Base-by-base conservation (phyloP, 2,888 invertebrate genomes). In the Hypomecis atomaria region DNA sequence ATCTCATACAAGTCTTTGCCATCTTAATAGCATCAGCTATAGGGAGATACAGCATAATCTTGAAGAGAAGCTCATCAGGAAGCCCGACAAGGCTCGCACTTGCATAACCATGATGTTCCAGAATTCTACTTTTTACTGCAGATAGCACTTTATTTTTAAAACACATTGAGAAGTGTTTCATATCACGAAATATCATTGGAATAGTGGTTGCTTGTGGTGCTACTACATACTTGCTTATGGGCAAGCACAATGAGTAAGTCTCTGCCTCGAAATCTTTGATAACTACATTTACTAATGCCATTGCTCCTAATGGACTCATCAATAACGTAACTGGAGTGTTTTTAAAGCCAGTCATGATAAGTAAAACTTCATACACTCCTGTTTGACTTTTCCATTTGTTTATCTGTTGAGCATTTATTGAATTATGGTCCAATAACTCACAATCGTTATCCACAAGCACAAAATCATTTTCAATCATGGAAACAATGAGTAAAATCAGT, bases 91-190 rank as follows among this genome's bases (percentile, higher is more conserved):
- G 83, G 76, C 92, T 92, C 38, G 91, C 90, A 82, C 89, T 90
- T 5, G 87, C 81, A 76, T 85, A 94, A 11, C 87, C 94, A 73
- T 90, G 81, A 60, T 83, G 74, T 59, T 79, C 87, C 13, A 95
- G 79, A 71, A 95, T 90, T 70, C 89, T 88, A 71, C 94, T 92
- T 58, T 94, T 94, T 45, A 94, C 88, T 37, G 95, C 94, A 40
- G 92, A 85, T 43, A 93, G 75, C 34, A 95, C 71, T 59, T 88
- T 83, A 69, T 95, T 92, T 73, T 95, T 95, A 64, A 95, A 87
- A 59, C 86, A 89, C 44, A 80, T 75, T 7, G 92, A 88, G 34
- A 94, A 82, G 71, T 93, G 89, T 71, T 90, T 90, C 44, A 94
- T 70, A 59, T 90, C 87, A 37, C 84, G 79, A 73, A 87, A 91